These are phyloP conservation scores for Apodemia mormo DNA, from an alignment of 2,888 invertebrate species.

Conservation along the genomic window DNA sequence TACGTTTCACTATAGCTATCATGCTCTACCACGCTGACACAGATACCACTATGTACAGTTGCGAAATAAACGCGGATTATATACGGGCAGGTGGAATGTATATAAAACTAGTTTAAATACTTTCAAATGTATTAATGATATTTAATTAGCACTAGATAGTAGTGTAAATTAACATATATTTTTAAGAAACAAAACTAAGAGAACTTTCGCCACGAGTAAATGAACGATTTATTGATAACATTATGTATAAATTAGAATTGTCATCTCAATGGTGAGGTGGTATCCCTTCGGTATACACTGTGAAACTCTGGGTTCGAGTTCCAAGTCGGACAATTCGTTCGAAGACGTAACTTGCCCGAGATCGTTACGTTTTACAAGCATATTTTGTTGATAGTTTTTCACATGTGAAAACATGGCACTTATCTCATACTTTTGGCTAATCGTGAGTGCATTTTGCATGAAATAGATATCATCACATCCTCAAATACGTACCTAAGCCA, in stretches of 20 bases:
- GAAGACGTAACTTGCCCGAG: too few species aligned
- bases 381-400: too few species aligned
- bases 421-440: too few species aligned
- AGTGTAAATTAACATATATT: slow-evolving; percentile 4
- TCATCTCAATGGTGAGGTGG: neutral
- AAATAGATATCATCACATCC: too few species aligned
- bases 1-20: slow-evolving; percentile 43
- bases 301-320: too few species aligned
- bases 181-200: slow-evolving; percentile 11
- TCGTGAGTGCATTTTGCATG: too few species aligned
- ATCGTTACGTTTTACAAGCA: too few species aligned
- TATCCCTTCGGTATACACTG: too few species aligned
- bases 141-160: slow-evolving; percentile 22
- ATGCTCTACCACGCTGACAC: slow-evolving; percentile 66
- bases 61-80: slow-evolving; percentile 80
- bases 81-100: slow-evolving; percentile 78
- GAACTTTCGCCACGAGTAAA: slow-evolving; percentile 32
- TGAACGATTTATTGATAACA: neutral
- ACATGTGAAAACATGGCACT: too few species aligned
- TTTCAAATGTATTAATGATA: slow-evolving; percentile 62
- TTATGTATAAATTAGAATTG: neutral
- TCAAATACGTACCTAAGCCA: too few species aligned
- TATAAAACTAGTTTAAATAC: slow-evolving; percentile 77
- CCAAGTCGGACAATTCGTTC: too few species aligned
- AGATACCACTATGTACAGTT: slow-evolving; percentile 72